Evolutionary conservation across 2,888 invertebrate species (phyloP), one percentile per base, ranked within the genome.

Genomic region (Diadegma fenestrale): DNA sequence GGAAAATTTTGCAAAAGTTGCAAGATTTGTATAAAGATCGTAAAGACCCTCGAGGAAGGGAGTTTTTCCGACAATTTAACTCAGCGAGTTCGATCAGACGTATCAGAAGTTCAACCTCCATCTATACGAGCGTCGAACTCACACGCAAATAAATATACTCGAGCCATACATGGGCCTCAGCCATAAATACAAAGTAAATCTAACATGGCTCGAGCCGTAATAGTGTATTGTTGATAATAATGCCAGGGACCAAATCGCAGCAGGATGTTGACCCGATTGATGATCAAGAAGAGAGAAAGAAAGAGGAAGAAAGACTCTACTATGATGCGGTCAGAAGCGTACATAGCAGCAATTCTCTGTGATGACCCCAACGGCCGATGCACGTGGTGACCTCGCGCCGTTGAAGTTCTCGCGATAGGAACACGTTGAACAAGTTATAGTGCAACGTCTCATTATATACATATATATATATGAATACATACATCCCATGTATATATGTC

Each of bases 361-460:
- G 88, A 85, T 91, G 91, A 91, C 91, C 91, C 89, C 89, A 72
- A 81, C 68, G 77, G 82, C 77, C 90, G 88, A 90, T 90, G 91
- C 91, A 89, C 90, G 86, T 89, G 90, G 90, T 92, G 92, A 92
- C 92, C 92, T 89, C 90, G 89, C 88, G 88, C 37, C 37, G 88
- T 61, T 66, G 66, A 85, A 71, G 54, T 54, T 69, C 73, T 71
- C 72, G 51, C 71, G 88, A 88, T 89, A 86, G 87, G 88, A 91
- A 91, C 92, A 92, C 90, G 92, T 92, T 89, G 91, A 91, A 90
- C 92, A 91, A 91, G 90, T 92, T 91, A 90, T 71, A 76, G 48
- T 80, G 33, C 43, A 85, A 72, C 82, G 48, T 80, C 48, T 48
- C 30, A n/a, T 66, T 82, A 73, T 71, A 83, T 30, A 63, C n/a